Evolutionary conservation across 1,140 invertebrate genomes (phyloP).

Genomic region (Bombyx mandarina): DNA sequence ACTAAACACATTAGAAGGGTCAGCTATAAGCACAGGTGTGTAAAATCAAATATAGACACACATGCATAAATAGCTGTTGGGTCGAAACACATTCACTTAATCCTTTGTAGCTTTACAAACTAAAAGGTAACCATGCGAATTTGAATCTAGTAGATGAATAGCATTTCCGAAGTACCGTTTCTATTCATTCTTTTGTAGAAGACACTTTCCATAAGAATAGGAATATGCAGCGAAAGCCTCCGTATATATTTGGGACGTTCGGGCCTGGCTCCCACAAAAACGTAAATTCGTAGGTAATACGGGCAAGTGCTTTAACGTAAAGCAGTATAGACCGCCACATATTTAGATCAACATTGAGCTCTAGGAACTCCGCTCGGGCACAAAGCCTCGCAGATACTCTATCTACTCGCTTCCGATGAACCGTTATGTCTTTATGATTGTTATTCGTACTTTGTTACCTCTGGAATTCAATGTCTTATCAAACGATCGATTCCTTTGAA

Average conservation of each 20-base stretch:
- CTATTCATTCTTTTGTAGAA: too few species aligned
- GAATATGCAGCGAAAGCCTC: too few species aligned
- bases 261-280: slow-evolving; percentile 10
- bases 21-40: slow-evolving; percentile 38
- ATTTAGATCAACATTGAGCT: slow-evolving; percentile 24
- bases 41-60: slow-evolving; percentile 48
- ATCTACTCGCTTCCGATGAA: too few species aligned
- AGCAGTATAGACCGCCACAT: slow-evolving; percentile 29
- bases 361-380: slow-evolving; percentile 22
- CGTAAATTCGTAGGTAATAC: slow-evolving; percentile 40
- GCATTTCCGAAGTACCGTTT: neutral
- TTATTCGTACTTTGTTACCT: slow-evolving; percentile 36
- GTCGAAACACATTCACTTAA: slow-evolving; percentile 32
- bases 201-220: too few species aligned
- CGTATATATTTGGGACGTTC: too few species aligned
- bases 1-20: slow-evolving; percentile 49
- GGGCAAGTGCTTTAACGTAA: slow-evolving; percentile 28
- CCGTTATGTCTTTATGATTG: neutral
- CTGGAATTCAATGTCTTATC: slow-evolving; percentile 23
- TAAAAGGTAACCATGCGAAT: neutral
- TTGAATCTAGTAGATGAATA: too few species aligned
- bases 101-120: slow-evolving; percentile 8
- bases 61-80: slow-evolving; percentile 36
- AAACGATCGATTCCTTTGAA: slow-evolving; percentile 14
- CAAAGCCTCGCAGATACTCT: slow-evolving; percentile 24